These are phyloP conservation scores for Siniperca scherzeri DNA, from an alignment of 2,797 vertebrate species.

Conservation along the genomic window DNA sequence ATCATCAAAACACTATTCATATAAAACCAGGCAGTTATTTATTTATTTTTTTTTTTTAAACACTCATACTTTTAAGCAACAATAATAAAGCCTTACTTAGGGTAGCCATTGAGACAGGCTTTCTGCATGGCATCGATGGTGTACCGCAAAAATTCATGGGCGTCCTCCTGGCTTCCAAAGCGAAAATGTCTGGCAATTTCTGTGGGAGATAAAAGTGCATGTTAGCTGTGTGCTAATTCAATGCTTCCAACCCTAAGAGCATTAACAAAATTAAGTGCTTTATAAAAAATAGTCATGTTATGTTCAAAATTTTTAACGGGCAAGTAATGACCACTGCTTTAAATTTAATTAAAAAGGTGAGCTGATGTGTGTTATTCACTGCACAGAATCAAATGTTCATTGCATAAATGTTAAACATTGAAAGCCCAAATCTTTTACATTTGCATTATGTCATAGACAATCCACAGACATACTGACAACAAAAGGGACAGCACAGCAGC, in stretches of 20 bases:
- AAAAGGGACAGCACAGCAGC: background rate
- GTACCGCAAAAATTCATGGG: conserved; percentile 95
- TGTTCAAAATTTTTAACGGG: background rate
- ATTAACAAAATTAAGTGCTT: conserved; percentile 10
- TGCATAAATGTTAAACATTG: background rate
- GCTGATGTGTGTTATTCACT: background rate
- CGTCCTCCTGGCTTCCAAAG: conserved; percentile 96
- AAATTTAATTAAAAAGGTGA: background rate
- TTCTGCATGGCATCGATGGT: conserved; percentile 98
- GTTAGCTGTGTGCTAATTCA: conserved; percentile 13
- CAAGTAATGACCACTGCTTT: background rate
- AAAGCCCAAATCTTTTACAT: background rate
- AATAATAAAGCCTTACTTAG: conserved; percentile 85
- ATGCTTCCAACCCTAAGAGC: background rate
- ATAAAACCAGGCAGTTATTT: background rate
- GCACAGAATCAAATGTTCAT: background rate
- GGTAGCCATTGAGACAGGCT: conserved; percentile 92
- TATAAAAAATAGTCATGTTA: background rate
- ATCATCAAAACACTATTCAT: background rate
- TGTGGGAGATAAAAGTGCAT: conserved; percentile 63
- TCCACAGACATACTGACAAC: background rate
- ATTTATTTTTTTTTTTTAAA: background rate
- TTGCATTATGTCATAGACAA: background rate
- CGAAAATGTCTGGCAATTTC: conserved; percentile 95
- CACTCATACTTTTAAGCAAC: background rate